Conservation (phyloP, 2,113 vertebrate species). For the Tricholaema leucomelas region DNA sequence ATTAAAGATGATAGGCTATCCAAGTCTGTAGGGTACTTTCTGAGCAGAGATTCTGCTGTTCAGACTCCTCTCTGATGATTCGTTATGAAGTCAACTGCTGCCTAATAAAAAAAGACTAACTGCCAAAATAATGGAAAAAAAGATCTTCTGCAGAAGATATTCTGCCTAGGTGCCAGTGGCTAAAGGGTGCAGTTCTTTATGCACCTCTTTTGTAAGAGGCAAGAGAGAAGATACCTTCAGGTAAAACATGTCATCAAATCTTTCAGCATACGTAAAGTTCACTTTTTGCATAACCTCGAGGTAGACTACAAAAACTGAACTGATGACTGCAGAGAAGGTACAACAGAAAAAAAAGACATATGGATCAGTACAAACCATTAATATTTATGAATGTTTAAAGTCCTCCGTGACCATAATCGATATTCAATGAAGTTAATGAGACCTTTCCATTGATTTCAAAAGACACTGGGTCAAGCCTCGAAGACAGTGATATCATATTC, state of each 20-base stretch:
- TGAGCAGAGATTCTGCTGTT: constrained; percentile 12
- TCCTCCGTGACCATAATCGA: constrained; percentile 43
- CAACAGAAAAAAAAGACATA: not conserved
- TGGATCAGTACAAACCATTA: not conserved
- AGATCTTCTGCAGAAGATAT: not conserved
- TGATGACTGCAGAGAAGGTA: not conserved
- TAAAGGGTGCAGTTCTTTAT: not conserved
- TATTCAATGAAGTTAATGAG: constrained; percentile 61
- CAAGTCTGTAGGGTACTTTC: constrained; percentile 43
- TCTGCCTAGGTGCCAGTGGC: not conserved
- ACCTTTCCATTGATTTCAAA: constrained; percentile 40
- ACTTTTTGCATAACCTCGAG: not conserved
- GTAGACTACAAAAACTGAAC: not conserved
- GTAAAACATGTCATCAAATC: not conserved
- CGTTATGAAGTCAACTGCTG: constrained; percentile 23
- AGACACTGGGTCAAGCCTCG: not conserved
- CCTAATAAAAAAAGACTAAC: constrained; percentile 19
- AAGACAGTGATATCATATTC: not conserved
- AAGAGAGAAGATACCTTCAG: not conserved
- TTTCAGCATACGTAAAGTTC: not conserved
- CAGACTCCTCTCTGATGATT: constrained; percentile 10
- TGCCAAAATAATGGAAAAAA: constrained; percentile 8
- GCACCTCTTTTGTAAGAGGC: not conserved
- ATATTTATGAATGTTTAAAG: constrained; percentile 31
- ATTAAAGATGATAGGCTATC: constrained; percentile 56